Conservation (phyloP, 1,140 invertebrate genomes). For the Brachionus manjavacas region DNA sequence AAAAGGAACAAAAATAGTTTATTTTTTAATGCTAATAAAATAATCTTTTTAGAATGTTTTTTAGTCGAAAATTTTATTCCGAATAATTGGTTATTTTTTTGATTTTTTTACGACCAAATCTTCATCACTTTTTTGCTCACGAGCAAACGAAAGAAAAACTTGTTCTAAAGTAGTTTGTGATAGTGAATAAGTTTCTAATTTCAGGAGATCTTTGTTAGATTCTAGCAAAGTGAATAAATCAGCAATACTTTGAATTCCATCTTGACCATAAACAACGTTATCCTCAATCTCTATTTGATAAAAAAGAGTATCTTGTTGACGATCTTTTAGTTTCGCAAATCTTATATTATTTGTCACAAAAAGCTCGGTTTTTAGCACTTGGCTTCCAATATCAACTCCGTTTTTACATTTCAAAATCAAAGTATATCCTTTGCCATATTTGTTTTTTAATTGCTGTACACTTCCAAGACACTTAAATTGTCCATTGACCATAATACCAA, state of each 20-base stretch:
- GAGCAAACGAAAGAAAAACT: slow-evolving; percentile 47
- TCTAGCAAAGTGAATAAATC: slow-evolving; percentile 15
- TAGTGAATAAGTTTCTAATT: slow-evolving; percentile 59
- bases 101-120: background rate
- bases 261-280: slow-evolving; percentile 28
- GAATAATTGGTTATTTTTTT: background rate
- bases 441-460: slow-evolving; percentile 49
- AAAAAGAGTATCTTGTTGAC: slow-evolving; percentile 36
- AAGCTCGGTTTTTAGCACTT: background rate
- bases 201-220: slow-evolving; percentile 41
- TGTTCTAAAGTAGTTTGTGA: slow-evolving; percentile 61
- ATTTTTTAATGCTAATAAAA: too few species aligned
- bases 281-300: slow-evolving; percentile 40
- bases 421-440: slow-evolving; percentile 40
- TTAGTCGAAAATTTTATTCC: background rate
- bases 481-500: slow-evolving; percentile 52
- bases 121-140: slow-evolving; percentile 34
- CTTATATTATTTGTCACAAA: background rate
- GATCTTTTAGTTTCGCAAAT: slow-evolving; percentile 22
- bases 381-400: background rate
- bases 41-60: background rate
- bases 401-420: slow-evolving; percentile 32
- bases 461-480: slow-evolving; percentile 49
- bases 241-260: slow-evolving; percentile 18
- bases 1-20: too few species aligned